These are phyloP conservation scores for Vidua chalybeata DNA, from an alignment of 2,113 vertebrate species.

Conservation along the genomic window DNA sequence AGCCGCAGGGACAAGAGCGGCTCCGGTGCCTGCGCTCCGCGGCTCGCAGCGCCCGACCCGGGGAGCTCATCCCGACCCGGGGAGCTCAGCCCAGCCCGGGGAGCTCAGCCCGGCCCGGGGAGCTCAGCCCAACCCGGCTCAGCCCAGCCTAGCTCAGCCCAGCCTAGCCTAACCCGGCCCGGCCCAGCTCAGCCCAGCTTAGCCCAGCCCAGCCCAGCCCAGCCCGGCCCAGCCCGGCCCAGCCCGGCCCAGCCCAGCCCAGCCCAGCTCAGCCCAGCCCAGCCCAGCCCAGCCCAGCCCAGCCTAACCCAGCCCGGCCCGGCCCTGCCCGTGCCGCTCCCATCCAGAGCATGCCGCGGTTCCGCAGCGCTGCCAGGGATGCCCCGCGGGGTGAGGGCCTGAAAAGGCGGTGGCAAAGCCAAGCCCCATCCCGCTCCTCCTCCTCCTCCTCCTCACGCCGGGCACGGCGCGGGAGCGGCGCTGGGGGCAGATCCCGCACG, in stretches of 20 bases:
- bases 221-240: no score
- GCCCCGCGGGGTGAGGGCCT: fast-evolving
- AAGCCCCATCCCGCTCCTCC: background rate
- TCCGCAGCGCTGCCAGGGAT: background rate
- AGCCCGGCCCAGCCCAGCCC: no score
- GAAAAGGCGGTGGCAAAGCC: background rate
- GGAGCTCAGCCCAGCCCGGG: background rate
- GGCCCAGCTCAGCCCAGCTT: no score
- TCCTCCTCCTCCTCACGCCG: background rate
- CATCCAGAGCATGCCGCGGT: background rate
- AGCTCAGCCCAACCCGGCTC: no score
- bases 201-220: no score
- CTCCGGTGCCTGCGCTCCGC: background rate
- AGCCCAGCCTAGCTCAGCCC: no score
- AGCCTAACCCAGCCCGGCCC: no score
- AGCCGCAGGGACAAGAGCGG: background rate
- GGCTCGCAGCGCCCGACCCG: background rate
- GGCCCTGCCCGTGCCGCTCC: no score
- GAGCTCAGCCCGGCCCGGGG: background rate
- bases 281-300: no score
- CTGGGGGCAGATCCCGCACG: background rate
- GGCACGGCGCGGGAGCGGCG: fast-evolving
- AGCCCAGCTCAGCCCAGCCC: no score
- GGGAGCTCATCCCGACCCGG: background rate
- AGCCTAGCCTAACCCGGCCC: no score